Conservation (phyloP, 2,113 vertebrate species). For the Isurus oxyrinchus region DNA sequence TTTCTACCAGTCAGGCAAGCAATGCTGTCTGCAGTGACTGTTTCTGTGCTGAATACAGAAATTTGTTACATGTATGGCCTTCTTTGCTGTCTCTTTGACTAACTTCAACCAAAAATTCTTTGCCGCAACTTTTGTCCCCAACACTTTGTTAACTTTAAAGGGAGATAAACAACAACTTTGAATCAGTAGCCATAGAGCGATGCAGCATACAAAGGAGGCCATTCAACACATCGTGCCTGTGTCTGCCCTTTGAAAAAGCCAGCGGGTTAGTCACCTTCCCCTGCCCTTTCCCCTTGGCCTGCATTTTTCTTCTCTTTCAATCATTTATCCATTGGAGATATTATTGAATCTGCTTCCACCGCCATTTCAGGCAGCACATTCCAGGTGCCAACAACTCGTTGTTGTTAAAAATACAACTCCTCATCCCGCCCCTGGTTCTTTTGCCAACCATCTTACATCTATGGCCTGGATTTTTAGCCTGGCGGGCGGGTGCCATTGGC, state of each 20-base stretch:
- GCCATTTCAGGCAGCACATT: not conserved
- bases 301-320: not conserved
- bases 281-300: not conserved
- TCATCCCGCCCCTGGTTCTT: not conserved
- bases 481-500: too few species aligned
- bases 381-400: not conserved
- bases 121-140: not conserved
- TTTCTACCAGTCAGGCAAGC: not conserved
- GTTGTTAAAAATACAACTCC: not conserved
- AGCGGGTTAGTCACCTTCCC: not conserved
- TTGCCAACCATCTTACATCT: not conserved
- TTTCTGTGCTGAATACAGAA: conserved; percentile 10
- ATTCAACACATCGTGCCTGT: not conserved
- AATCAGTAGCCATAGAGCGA: too few species aligned
- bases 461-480: too few species aligned
- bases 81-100: not conserved
- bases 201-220: not conserved
- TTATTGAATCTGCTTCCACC: not conserved
- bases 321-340: not conserved
- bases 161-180: not conserved
- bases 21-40: not conserved
- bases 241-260: not conserved
- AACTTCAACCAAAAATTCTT: not conserved
- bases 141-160: not conserved
- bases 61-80: not conserved